Conservation (phyloP, 2,888 invertebrate species). For the Morpho helenor region DNA sequence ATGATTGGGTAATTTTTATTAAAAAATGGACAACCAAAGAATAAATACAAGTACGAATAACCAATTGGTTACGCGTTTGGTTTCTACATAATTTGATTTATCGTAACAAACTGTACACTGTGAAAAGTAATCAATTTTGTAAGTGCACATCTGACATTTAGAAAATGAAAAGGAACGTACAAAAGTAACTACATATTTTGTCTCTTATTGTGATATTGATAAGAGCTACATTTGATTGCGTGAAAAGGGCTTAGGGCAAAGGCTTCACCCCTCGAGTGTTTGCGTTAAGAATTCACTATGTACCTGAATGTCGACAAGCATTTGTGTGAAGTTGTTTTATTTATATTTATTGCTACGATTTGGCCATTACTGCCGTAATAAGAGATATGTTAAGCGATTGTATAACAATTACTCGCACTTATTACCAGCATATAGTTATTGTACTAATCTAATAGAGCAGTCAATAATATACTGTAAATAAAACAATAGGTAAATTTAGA, state of each 20-base stretch:
- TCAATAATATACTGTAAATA: no score
- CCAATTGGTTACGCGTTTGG: not conserved
- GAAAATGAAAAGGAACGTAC: conserved; percentile 33
- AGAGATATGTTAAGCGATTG: no score
- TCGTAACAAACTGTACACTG: conserved; percentile 4
- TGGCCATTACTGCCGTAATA: no score
- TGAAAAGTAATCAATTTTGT: conserved; percentile 46
- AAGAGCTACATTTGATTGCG: not conserved
- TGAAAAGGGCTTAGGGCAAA: conserved; percentile 15
- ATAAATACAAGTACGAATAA: no score
- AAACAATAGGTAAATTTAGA: no score
- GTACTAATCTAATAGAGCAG: no score
- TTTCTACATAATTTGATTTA: conserved; percentile 6
- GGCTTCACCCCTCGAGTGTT: conserved; percentile 42
- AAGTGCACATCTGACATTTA: conserved; percentile 51
- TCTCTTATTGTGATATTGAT: not conserved
- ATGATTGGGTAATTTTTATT: no score
- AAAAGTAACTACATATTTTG: not conserved
- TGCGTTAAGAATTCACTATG: conserved; percentile 57
- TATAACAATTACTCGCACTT: no score
- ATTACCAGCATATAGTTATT: no score
- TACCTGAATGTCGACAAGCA: conserved; percentile 52
- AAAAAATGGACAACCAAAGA: no score
- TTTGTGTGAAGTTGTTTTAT: conserved; percentile 1
- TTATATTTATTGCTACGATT: conserved; percentile 16